These are phyloP conservation scores for Drosophila rhopaloa DNA, from an alignment of 1,140 invertebrate genomes.

Conservation along the genomic window DNA sequence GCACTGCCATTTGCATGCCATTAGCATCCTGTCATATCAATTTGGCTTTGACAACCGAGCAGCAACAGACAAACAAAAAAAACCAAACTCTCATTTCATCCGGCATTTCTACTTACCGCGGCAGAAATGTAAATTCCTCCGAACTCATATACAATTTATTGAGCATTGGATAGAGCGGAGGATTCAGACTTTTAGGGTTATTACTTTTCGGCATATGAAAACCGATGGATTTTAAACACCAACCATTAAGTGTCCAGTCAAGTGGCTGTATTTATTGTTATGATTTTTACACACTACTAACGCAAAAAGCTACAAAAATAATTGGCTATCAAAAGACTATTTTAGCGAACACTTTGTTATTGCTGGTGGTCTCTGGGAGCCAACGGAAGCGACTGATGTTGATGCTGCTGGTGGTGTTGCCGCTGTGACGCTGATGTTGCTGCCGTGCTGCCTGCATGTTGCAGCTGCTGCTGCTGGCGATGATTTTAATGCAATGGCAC, in stretches of 20 bases:
- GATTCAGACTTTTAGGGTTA: conserved; percentile 51
- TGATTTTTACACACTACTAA: neutral
- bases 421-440: conserved; percentile 13
- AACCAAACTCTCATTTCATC: conserved; percentile 1
- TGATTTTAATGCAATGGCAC: conserved; percentile 57
- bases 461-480: conserved; percentile 16
- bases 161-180: conserved; percentile 42
- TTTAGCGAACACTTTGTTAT: conserved; percentile 44
- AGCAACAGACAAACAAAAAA: conserved; percentile 7
- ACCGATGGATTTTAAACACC: conserved; percentile 12
- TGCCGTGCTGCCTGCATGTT: conserved; percentile 26
- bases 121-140: conserved; percentile 71
- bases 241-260: conserved; percentile 18
- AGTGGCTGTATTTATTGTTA: conserved; percentile 15
- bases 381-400: conserved; percentile 69
- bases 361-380: conserved; percentile 42
- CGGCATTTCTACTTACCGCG: conserved; percentile 51
- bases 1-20: conserved; percentile 45
- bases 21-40: conserved; percentile 50
- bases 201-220: conserved; percentile 37
- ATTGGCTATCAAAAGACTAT: conserved; percentile 38
- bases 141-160: conserved; percentile 72
- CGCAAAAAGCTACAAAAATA: conserved; percentile 32
- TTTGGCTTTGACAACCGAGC: conserved; percentile 24
- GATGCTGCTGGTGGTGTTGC: conserved; percentile 43